These are phyloP conservation scores for Cephalopholis sonnerati DNA, from an alignment of 2,113 vertebrate species.

Conservation along the genomic window DNA sequence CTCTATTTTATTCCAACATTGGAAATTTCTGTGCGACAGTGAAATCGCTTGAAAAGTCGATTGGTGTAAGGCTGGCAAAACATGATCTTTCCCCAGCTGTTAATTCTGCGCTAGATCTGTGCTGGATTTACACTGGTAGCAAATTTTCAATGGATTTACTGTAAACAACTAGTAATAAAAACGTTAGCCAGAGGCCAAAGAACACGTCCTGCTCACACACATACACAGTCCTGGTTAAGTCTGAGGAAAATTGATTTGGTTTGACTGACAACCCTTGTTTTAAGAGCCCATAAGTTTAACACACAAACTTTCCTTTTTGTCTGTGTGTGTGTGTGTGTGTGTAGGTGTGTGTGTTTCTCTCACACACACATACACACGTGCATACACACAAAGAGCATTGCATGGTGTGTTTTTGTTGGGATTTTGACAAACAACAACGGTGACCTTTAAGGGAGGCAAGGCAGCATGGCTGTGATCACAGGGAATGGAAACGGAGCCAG, in stretches of 20 bases:
- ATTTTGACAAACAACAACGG: slow-evolving; percentile 87
- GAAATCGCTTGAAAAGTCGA: too few species aligned
- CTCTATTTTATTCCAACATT: too few species aligned
- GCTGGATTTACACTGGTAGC: not conserved
- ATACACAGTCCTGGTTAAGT: slow-evolving; percentile 14
- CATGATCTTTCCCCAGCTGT: too few species aligned
- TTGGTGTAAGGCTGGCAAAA: too few species aligned
- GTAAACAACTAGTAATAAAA: not conserved
- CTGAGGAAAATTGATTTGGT: slow-evolving; percentile 37
- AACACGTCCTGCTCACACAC: slow-evolving; percentile 11
- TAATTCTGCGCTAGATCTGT: not conserved
- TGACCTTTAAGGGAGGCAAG: slow-evolving; percentile 87
- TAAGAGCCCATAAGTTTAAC: slow-evolving; percentile 41
- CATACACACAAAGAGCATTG: slow-evolving; percentile 69
- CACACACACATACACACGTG: slow-evolving; percentile 35
- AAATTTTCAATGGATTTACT: not conserved
- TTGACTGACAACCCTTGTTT: slow-evolving; percentile 66
- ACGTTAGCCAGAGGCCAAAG: not conserved
- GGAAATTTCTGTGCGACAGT: too few species aligned
- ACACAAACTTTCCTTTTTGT: slow-evolving; percentile 38
- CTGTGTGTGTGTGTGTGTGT: not conserved
- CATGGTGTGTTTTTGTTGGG: slow-evolving; percentile 81
- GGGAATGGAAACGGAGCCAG: slow-evolving; percentile 85
- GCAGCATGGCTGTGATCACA: slow-evolving; percentile 85
- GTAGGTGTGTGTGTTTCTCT: slow-evolving; percentile 4